Conservation (phyloP, 2,888 invertebrate species). For the Sesamia inferens region DNA sequence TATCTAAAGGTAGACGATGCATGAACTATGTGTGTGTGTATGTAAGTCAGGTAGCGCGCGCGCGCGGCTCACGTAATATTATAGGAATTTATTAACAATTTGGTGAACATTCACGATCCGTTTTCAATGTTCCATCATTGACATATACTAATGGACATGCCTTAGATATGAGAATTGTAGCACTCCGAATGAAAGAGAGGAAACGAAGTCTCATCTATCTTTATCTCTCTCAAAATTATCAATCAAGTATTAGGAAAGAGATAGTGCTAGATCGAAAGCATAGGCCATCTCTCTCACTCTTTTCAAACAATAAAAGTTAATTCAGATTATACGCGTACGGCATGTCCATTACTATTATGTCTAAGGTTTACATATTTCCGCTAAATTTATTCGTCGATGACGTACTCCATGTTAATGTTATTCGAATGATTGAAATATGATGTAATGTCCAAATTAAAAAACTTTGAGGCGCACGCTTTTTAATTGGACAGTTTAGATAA, state of each 20-base stretch:
- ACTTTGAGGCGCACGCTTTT: not conserved
- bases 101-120: not conserved
- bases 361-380: too few species aligned
- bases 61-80: not conserved
- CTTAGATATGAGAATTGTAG: too few species aligned
- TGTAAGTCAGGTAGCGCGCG: constrained; percentile 1
- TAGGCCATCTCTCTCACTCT: too few species aligned
- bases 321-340: too few species aligned
- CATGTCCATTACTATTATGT: not conserved
- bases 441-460: constrained; percentile 40
- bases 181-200: too few species aligned
- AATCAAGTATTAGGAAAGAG: too few species aligned
- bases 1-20: constrained; percentile 1
- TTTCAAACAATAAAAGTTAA: too few species aligned
- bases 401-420: constrained; percentile 38
- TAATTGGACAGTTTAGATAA: constrained; percentile 5
- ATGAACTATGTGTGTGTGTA: constrained; percentile 1
- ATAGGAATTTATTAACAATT: not conserved
- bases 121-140: constrained; percentile 16
- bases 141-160: too few species aligned
- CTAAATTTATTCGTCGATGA: constrained; percentile 32
- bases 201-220: too few species aligned
- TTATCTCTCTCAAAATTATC: too few species aligned
- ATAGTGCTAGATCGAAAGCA: too few species aligned
- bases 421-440: constrained; percentile 35